Evolutionary conservation across 2,888 invertebrate species (phyloP).

Genomic region (Lapara coniferarum): DNA sequence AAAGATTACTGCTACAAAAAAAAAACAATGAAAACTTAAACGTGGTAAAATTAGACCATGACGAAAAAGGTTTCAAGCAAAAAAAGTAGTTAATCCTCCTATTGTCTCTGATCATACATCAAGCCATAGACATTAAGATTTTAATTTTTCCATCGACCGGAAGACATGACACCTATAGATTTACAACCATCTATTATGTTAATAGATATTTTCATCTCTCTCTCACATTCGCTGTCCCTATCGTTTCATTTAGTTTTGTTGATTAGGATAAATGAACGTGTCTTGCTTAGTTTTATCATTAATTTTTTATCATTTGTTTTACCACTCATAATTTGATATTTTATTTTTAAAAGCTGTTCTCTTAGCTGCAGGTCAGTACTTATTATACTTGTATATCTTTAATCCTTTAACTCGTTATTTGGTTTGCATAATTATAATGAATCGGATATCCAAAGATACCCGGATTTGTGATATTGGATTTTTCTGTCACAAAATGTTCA

Average conservation of each 20-base stretch:
- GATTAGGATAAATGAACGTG: conserved; percentile 27
- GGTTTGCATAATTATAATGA: too few species aligned
- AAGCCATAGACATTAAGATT: conserved; percentile 46
- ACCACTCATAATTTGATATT: not conserved
- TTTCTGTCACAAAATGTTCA: too few species aligned
- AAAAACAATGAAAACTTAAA: not conserved
- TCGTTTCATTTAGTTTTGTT: conserved; percentile 37
- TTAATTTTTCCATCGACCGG: conserved; percentile 59
- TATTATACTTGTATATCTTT: not conserved
- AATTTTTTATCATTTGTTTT: conserved; percentile 20
- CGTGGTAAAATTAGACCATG: not conserved
- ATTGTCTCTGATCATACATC: conserved; percentile 44
- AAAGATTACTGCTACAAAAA: too few species aligned
- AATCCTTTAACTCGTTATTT: too few species aligned
- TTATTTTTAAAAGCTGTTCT: not conserved
- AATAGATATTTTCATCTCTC: conserved; percentile 57
- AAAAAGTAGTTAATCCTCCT: conserved; percentile 32
- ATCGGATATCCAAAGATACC: too few species aligned
- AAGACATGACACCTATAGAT: conserved; percentile 72
- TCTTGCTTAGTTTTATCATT: conserved; percentile 20
- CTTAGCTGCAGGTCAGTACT: too few species aligned
- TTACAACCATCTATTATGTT: conserved; percentile 72
- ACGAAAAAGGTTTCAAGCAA: conserved; percentile 16
- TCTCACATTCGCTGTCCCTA: conserved; percentile 35
- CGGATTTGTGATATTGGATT: too few species aligned